phyloP scores from a whole-genome alignment of 2,888 invertebrate species.

The Drosophila rubida region DNA sequence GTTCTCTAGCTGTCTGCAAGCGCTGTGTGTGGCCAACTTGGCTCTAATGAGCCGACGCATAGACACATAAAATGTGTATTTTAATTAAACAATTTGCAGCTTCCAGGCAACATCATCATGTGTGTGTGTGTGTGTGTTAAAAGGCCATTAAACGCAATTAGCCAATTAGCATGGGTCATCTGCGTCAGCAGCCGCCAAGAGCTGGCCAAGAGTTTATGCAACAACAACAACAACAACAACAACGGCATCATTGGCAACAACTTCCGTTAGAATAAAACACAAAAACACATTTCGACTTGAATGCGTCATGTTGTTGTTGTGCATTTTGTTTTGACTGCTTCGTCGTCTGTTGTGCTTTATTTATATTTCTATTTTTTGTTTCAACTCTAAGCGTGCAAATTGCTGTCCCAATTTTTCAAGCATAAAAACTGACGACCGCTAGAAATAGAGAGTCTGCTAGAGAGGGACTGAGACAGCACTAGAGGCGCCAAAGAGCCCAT shows the following conservation, averaged over 20 bases:
- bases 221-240: no score
- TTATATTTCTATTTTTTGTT: conserved; percentile 28
- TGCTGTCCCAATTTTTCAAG: conserved; percentile 79
- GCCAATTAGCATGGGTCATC: conserved; percentile 79
- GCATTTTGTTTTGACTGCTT: not conserved
- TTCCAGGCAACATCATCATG: conserved; percentile 22
- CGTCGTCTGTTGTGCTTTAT: conserved; percentile 7
- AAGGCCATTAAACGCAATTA: conserved; percentile 79
- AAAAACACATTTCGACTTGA: conserved; percentile 53
- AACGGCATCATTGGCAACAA: conserved; percentile 38
- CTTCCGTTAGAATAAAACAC: conserved; percentile 71
- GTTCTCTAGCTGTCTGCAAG: not conserved
- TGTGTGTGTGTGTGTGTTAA: conserved; percentile 58
- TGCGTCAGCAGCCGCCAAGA: conserved; percentile 42
- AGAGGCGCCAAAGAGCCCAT: conserved; percentile 32
- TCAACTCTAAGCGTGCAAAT: conserved; percentile 70
- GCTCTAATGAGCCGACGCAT: conserved; percentile 53
- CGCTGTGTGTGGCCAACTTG: conserved; percentile 21
- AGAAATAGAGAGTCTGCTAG: conserved; percentile 27
- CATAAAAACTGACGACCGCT: conserved; percentile 67
- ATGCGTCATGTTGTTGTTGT: conserved; percentile 11
- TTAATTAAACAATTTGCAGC: conserved; percentile 55
- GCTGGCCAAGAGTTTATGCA: conserved; percentile 49
- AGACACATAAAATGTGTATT: conserved; percentile 59
- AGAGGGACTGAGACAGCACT: conserved; percentile 1